Conservation (phyloP, 2,888 invertebrate species). For the Parapristionchus giblindavisi region DNA sequence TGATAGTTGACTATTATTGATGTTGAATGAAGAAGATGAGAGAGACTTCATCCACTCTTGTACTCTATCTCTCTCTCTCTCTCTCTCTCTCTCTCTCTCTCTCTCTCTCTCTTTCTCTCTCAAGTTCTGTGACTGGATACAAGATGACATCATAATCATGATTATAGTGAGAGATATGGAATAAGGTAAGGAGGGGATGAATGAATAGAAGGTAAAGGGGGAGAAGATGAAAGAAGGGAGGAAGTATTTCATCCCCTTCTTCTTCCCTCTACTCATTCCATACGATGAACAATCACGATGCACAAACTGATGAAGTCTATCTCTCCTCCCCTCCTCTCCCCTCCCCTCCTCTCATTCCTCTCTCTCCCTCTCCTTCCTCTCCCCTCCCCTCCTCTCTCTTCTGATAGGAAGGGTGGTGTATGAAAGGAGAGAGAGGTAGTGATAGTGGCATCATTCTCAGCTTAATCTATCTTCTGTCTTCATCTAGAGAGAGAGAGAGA, state of each 20-base stretch:
- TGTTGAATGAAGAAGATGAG: background rate
- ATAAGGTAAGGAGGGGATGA: too few relatives aligned
- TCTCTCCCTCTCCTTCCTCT: background rate
- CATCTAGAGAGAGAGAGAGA: too few relatives aligned
- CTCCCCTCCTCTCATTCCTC: too few relatives aligned
- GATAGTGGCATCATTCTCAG: too few relatives aligned
- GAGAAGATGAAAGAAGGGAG: too few relatives aligned
- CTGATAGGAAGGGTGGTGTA: background rate
- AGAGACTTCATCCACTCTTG: constrained; percentile 6
- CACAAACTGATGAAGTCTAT: background rate
- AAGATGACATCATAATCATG: too few relatives aligned
- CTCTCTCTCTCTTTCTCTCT: background rate
- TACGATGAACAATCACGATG: background rate
- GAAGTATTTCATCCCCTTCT: too few relatives aligned
- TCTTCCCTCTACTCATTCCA: too few relatives aligned
- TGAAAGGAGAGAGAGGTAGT: background rate
- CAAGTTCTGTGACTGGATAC: too few relatives aligned
- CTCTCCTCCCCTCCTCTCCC: background rate
- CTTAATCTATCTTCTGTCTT: too few relatives aligned
- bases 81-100: constrained; percentile 19
- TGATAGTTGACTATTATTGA: background rate
- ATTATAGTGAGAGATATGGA: too few relatives aligned
- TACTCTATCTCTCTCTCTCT: background rate
- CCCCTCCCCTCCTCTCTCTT: background rate
- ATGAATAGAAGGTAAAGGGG: too few relatives aligned